Evolutionary conservation across 2,113 vertebrate genomes (phyloP), one percentile per base, ranked within the genome.

Genomic region (Mirounga angustirostris): DNA sequence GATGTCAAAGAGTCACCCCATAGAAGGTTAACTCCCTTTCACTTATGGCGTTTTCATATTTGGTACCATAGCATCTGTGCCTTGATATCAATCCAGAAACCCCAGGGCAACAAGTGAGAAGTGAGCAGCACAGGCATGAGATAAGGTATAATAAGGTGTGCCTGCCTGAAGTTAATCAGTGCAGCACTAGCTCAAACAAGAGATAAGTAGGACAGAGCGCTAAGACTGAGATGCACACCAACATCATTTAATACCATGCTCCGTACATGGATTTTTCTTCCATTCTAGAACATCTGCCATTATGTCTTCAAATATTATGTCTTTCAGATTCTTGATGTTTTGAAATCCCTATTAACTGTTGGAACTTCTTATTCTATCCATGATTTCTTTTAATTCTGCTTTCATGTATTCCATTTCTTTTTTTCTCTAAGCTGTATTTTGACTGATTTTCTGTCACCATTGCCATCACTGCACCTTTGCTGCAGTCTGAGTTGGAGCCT

Each of bases 341-440:
- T 52, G 65, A 74, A 84, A 85, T 97, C 79, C 7, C 16, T 65
- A 50, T 88, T 56, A 76, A 59, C 58, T 30, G 11, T 52, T 78
- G 58, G 19, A 65, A 85, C 50, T 73, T 83, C 28, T 67, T 10
- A 58, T 46, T 91, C 13, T 76, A 18, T 65, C 26, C 40, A 78
- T 33, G 9, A 67, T 30, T 92, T 89, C 54, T 92, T 59, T 89
- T 52, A 59, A 74, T 43, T 89, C 33, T 80, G 15, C 54, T 92
- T 94, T 85, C 8, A 84, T 80, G n/a, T n/a, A 52, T 84, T 73
- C 30, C 7, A 54, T 50, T 7, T 78, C 59, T 74, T 28, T 69
- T 92, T 92, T 69, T 8, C 30, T 69, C 11, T 89, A 79, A 79
- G 15, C 61, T 92, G 28, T 79, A 89, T 79, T 96, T 80, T 83